Conservation (phyloP, 2,113 vertebrate species). For the Eolophus roseicapilla region DNA sequence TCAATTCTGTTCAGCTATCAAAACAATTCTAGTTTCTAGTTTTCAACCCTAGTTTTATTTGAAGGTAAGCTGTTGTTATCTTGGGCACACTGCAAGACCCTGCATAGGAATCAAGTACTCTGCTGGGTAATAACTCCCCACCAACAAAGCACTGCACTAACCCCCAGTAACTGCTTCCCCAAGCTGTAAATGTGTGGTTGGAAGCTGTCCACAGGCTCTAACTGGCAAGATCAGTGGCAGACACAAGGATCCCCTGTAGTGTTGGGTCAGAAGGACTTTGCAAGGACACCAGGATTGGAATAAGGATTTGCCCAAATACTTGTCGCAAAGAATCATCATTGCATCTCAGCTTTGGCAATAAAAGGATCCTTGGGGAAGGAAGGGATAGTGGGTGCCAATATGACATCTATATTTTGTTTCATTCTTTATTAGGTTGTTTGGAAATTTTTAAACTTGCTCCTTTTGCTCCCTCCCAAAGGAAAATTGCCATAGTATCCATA, state of each 20-base stretch:
- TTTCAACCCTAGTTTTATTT: neutral
- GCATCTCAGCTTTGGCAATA: neutral
- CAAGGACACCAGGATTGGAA: neutral
- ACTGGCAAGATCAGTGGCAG: neutral
- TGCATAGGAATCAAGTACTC: neutral
- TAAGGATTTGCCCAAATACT: neutral
- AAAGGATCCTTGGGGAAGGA: neutral
- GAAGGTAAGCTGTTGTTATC: neutral
- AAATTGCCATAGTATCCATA: neutral
- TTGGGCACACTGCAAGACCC: accelerated
- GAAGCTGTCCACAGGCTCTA: neutral
- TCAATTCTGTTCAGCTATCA: neutral
- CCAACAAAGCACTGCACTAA: neutral
- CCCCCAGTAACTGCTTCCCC: neutral
- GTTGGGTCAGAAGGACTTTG: neutral
- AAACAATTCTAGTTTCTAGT: neutral
- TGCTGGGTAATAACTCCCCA: neutral
- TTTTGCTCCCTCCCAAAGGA: neutral
- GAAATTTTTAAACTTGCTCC: neutral
- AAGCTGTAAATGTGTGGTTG: neutral
- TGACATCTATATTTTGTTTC: neutral
- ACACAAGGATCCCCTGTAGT: neutral
- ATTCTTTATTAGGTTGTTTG: neutral
- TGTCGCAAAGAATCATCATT: neutral
- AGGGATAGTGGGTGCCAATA: neutral